Evolutionary conservation across 2,888 invertebrate genomes (phyloP).

Genomic region (Cerceris rybyensis): DNA sequence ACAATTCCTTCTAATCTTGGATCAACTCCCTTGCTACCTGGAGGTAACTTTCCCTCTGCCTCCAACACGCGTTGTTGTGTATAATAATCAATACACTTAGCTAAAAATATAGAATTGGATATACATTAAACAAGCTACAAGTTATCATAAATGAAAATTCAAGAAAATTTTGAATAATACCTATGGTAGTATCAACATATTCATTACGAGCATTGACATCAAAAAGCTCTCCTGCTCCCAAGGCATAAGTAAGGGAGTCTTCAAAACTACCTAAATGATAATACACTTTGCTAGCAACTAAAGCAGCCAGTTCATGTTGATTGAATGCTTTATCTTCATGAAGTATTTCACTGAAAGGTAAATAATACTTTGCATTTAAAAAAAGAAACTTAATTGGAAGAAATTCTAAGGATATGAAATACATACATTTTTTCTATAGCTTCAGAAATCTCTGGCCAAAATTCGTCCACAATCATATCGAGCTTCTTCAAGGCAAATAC

Average conservation of each 20-base stretch:
- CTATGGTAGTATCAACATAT: conserved; percentile 97
- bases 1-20: conserved; percentile 95
- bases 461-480: conserved; percentile 97
- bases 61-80: conserved; percentile 92
- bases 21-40: conserved; percentile 88
- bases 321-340: conserved; percentile 95
- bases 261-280: conserved; percentile 98
- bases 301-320: conserved; percentile 95
- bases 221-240: conserved; percentile 97
- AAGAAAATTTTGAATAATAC: conserved; percentile 76
- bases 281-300: conserved; percentile 99
- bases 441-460: conserved; percentile 99
- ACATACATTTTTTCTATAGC: conserved; percentile 96
- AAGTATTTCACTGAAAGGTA: conserved; percentile 89
- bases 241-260: conserved; percentile 97
- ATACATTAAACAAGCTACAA: background rate
- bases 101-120: conserved; percentile 81
- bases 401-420: background rate
- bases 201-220: conserved; percentile 96
- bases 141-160: background rate
- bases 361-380: background rate
- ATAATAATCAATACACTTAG: conserved; percentile 98
- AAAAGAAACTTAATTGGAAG: background rate
- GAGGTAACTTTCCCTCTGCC: conserved; percentile 86
- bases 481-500: conserved; percentile 96